Evolutionary conservation across 2,888 invertebrate genomes (phyloP).

Genomic region (Agrochola macilenta): DNA sequence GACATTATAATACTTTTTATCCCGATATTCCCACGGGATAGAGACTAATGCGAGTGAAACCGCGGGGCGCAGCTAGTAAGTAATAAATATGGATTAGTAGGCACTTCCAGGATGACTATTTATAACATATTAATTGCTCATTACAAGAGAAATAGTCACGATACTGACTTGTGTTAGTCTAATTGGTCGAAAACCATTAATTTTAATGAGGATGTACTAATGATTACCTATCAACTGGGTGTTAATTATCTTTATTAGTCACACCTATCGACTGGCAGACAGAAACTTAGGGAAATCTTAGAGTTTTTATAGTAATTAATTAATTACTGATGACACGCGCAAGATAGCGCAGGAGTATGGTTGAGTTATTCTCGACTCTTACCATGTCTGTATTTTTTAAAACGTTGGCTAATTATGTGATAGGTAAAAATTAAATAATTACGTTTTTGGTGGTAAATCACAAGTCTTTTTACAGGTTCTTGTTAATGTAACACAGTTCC

Average conservation of each 20-base stretch:
- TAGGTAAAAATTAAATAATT: neutral
- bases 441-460: no score
- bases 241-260: slow-evolving; percentile 34
- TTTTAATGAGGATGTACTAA: slow-evolving; percentile 35
- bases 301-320: neutral
- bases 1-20: no score
- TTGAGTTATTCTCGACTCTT: neutral
- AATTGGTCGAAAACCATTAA: slow-evolving; percentile 36
- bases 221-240: slow-evolving; percentile 33
- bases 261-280: slow-evolving; percentile 18
- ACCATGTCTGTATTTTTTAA: neutral
- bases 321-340: neutral
- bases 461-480: neutral
- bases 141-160: slow-evolving; percentile 44
- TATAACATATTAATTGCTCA: slow-evolving; percentile 29
- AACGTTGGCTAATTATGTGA: neutral
- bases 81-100: neutral
- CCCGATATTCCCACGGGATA: no score
- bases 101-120: slow-evolving; percentile 15
- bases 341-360: neutral
- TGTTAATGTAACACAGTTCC: no score
- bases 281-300: slow-evolving; percentile 11
- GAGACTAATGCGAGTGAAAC: no score
- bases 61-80: no score
- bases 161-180: slow-evolving; percentile 30